Conservation (phyloP, 2,113 vertebrate species). For the Caloenas nicobarica region DNA sequence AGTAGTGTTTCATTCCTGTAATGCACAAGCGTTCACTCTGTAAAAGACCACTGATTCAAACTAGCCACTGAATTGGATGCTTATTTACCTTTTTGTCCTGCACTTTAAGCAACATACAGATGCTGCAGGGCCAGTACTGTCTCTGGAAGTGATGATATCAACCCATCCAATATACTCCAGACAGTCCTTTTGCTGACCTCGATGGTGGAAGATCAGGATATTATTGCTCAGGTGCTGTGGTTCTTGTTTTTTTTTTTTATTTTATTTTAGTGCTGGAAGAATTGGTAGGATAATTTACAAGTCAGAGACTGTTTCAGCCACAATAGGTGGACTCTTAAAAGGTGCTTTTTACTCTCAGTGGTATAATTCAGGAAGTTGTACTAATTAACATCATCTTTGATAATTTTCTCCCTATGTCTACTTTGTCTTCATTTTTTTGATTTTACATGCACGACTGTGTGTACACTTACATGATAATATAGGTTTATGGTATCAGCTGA, state of each 20-base stretch:
- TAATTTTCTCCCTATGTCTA: neutral
- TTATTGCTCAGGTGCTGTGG: neutral
- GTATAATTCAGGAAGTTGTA: neutral
- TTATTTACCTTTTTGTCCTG: neutral
- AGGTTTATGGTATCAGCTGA: neutral
- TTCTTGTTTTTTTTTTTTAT: no score
- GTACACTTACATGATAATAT: neutral
- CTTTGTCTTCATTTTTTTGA: neutral
- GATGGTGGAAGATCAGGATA: neutral
- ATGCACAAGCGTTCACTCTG: neutral
- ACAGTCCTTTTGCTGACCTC: neutral
- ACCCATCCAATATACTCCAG: neutral
- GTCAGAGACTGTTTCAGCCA: neutral
- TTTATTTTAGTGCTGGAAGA: neutral
- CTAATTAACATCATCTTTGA: accelerated
- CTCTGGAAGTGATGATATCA: neutral
- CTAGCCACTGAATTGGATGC: neutral
- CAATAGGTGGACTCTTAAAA: neutral
- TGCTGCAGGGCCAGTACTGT: neutral
- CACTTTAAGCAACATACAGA: neutral
- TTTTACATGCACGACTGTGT: neutral
- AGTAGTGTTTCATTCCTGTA: neutral
- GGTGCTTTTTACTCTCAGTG: neutral
- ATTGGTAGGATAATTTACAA: neutral
- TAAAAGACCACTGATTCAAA: neutral